Conservation (phyloP, 2,113 vertebrate genomes). For the Mesoclemmys tuberculata region DNA sequence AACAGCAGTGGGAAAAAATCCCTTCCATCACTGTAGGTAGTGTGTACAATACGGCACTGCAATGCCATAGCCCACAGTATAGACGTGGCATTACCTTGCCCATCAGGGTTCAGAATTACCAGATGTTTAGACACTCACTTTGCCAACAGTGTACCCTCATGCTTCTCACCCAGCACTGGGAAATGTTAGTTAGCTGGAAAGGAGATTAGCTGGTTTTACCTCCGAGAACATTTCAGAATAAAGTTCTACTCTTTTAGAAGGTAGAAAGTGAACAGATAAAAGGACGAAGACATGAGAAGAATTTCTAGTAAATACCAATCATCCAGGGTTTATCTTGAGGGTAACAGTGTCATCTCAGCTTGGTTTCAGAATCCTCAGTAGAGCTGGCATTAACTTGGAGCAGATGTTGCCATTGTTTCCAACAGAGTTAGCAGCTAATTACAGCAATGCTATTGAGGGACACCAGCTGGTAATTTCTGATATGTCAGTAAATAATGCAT, state of each 20-base stretch:
- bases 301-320: neutral
- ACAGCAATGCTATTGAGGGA: fast-evolving
- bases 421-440: neutral
- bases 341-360: neutral
- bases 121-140: neutral
- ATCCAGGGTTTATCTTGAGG: neutral
- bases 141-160: fast-evolving
- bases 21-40: neutral
- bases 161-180: neutral
- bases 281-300: neutral
- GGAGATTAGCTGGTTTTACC: neutral
- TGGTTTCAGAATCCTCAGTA: neutral
- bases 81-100: neutral
- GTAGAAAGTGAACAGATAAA: fast-evolving
- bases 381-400: neutral
- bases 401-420: neutral
- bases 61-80: neutral
- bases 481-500: neutral
- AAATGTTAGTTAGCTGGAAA: neutral
- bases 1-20: neutral
- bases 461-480: neutral
- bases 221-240: neutral
- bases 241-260: neutral
- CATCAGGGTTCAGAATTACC: neutral
- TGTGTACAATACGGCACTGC: neutral